Percentiles rank a stretch among this genome's conserved stretches.
Conservation (phyloP, 2,797 vertebrate genomes). For the Poeciliopsis gracilis region DNA sequence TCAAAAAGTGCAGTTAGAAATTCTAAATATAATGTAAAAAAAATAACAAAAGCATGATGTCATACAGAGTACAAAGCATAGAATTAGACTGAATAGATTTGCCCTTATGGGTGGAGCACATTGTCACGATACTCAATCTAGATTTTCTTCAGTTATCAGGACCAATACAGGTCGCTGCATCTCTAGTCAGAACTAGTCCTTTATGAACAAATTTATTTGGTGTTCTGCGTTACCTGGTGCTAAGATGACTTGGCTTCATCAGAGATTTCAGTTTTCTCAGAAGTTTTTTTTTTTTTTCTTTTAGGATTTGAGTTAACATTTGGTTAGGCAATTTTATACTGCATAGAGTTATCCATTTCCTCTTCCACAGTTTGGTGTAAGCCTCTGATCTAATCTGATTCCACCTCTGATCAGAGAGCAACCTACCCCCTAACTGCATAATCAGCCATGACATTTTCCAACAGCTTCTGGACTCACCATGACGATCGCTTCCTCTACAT, state of each 20-base stretch:
- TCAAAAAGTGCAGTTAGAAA: too few species aligned
- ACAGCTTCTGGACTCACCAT: constrained; percentile 94
- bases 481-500: constrained; percentile 95
- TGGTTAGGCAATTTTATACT: neutral
- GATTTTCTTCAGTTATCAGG: too few species aligned
- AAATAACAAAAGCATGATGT: too few species aligned
- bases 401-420: neutral
- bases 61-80: too few species aligned
- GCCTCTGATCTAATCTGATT: neutral
- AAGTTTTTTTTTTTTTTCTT: neutral
- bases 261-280: neutral
- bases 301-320: neutral
- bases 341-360: neutral
- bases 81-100: too few species aligned
- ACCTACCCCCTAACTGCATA: neutral
- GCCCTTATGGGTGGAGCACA: too few species aligned
- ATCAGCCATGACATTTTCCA: neutral
- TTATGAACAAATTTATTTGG: neutral
- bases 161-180: too few species aligned
- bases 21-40: too few species aligned
- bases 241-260: neutral
- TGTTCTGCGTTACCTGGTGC: neutral
- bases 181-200: neutral
- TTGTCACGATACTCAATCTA: too few species aligned
- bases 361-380: neutral